phyloP scores from a whole-genome alignment of 2,113 vertebrate species.

The Channa maculata region DNA sequence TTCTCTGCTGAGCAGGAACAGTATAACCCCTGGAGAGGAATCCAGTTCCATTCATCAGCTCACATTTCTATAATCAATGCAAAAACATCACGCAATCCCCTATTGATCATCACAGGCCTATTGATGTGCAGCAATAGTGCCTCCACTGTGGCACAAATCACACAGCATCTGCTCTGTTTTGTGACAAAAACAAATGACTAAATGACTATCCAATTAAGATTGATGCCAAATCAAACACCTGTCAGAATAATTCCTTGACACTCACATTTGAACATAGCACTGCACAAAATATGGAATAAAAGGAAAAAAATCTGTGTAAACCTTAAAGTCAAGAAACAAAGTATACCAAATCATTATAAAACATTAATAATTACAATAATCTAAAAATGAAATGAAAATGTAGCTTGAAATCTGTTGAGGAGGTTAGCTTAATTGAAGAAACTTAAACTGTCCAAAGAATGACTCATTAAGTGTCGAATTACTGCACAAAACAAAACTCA shows the following conservation, averaged over 20 bases:
- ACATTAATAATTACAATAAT: neutral
- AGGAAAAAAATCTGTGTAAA: neutral
- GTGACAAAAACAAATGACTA: constrained; percentile 68
- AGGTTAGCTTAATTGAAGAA: neutral
- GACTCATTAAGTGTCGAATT: neutral
- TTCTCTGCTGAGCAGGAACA: constrained; percentile 69
- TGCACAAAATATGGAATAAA: neutral
- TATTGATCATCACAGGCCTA: constrained; percentile 84
- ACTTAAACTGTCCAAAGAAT: neutral
- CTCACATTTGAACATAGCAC: constrained; percentile 9
- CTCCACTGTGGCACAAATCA: constrained; percentile 73
- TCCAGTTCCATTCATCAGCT: constrained; percentile 82
- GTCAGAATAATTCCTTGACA: constrained; percentile 54
- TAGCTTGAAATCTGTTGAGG: no score
- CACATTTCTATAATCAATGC: constrained; percentile 86
- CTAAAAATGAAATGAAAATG: no score
- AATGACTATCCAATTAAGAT: constrained; percentile 65
- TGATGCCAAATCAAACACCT: constrained; percentile 64
- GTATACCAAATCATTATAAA: neutral
- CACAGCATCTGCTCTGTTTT: constrained; percentile 72
- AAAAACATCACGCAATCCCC: constrained; percentile 83
- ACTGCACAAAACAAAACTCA: neutral
- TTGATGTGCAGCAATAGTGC: constrained; percentile 76
- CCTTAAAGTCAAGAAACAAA: neutral
- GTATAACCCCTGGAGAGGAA: constrained; percentile 72